A percentile compares a stretch with the other conserved stretches of the same genome.
phyloP scores from a whole-genome alignment of 1,140 invertebrate species.

The Tetraneura akinire region DNA sequence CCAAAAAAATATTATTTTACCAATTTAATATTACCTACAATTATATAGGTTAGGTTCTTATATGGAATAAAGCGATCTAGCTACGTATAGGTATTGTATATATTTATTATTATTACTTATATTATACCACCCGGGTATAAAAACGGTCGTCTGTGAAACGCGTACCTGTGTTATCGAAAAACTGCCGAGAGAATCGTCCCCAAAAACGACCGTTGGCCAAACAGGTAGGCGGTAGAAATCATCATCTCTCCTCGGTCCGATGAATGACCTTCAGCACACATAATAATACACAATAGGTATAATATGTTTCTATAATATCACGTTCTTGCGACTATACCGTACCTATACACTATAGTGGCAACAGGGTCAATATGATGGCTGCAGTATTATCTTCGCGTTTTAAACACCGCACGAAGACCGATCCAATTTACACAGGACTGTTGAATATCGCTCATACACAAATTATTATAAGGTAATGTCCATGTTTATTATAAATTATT shows the following conservation, averaged over 20 bases:
- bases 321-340: no score
- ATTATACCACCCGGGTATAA: no score
- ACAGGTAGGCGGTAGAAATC: background rate
- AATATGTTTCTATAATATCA: background rate
- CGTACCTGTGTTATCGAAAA: background rate
- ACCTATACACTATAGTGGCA: no score
- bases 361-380: background rate
- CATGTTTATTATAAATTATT: background rate
- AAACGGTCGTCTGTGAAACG: background rate
- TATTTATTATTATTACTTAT: no score
- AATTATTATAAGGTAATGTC: conserved; percentile 11
- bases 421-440: background rate
- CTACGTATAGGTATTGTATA: no score
- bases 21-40: no score
- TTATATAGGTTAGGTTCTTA: no score
- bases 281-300: no score
- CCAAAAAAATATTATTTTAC: no score
- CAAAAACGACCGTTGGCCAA: conserved; percentile 10
- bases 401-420: background rate
- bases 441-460: no score
- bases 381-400: background rate
- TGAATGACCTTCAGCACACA: conserved; percentile 2
- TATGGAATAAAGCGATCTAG: no score
- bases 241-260: background rate
- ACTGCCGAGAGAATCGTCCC: background rate